Evolutionary conservation across 2,113 vertebrate species (phyloP), one percentile per base, ranked within the genome.

Genomic region (Archocentrus centrarchus): DNA sequence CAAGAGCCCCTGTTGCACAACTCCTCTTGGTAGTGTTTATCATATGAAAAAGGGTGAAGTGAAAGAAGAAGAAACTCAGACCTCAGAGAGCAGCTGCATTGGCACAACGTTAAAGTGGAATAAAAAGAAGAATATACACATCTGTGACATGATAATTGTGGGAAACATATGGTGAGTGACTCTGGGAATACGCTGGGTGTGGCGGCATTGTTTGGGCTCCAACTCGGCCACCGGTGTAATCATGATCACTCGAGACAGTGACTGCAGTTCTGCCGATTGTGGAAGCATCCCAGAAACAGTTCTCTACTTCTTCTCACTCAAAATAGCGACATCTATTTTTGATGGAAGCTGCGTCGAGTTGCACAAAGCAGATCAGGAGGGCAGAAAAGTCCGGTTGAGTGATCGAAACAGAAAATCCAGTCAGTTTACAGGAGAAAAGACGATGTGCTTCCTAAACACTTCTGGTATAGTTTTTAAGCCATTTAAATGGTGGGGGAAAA

Each of bases 311-410:
- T 2, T 55, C 27, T 35, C 0, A 11, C 68, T 73, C 68, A 73
- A 73, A 73, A 73, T 73, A 55, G 27, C 55, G 68, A 55, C 27
- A 14, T 73, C 68, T 55, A 35, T 55, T 73, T 73, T 73, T 73
- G 68, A 73, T 73, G 68, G 47, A 50, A 20, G 7, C 53, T 57
- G 20, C 17, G 2, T 18, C 50, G 18, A 53, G 50, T 18, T 53
- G 50, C 53, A 50, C 47, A 73, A 17, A 73, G 47, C 68, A 55
- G 68, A 73, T 73, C 0, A 2, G 68, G 0, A 73, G 30, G 6
- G 11, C 44, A 32, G 10, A 73, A 53, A 53, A 53, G 44, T 50
- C 50, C 3, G 5, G 11, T 2, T 6, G 44, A n/a, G 47, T 73
- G 9, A 73, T 18, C 5, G 32, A 53, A 55, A 11, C 6, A 5